phyloP scores from a whole-genome alignment of 2,888 invertebrate genomes.

The Himalopsyche kuldschensis region DNA sequence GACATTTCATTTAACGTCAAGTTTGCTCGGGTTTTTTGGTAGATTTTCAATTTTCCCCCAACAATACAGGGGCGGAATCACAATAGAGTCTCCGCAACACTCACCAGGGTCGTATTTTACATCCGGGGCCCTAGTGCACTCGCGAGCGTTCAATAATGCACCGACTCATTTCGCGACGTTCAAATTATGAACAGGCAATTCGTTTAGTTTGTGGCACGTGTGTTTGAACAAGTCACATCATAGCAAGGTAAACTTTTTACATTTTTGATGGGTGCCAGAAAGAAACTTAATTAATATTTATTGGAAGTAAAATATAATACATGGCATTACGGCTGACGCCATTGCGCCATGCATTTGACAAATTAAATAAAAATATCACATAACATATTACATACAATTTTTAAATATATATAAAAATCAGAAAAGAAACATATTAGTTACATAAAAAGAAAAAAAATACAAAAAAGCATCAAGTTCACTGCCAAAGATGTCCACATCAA shows the following conservation, averaged over 20 bases:
- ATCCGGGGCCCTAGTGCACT: background rate
- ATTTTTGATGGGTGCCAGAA: background rate
- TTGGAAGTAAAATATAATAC: no score
- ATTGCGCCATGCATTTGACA: no score
- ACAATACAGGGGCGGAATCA: conserved; percentile 1
- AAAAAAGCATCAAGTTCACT: no score
- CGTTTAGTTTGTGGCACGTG: background rate
- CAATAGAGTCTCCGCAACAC: background rate
- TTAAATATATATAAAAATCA: no score
- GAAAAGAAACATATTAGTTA: no score
- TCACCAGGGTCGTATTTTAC: background rate
- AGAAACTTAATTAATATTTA: no score
- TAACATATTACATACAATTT: no score
- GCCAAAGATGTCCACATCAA: no score
- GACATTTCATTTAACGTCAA: background rate
- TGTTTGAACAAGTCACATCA: background rate
- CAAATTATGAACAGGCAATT: background rate
- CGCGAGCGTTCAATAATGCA: background rate
- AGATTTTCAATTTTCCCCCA: background rate
- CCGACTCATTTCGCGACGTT: background rate
- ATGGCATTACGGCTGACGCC: no score
- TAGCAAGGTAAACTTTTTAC: background rate
- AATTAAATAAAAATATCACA: no score
- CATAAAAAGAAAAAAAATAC: no score
- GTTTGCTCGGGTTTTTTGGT: background rate